Evolutionary conservation across 2,888 invertebrate genomes (phyloP).

Genomic region (Resseliella maxima): DNA sequence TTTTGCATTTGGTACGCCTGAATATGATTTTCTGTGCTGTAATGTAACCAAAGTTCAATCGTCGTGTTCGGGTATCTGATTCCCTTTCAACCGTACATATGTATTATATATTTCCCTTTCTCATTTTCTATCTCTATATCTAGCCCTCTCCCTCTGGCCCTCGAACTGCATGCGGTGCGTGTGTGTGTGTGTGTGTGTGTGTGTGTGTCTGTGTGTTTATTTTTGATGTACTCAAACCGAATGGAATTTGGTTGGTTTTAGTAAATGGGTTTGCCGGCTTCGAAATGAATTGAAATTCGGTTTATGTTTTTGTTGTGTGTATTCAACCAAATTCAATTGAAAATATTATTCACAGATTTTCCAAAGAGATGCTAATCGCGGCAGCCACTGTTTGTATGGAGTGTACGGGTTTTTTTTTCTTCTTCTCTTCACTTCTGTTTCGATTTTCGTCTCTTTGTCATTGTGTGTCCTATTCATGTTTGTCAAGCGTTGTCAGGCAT

Average conservation of each 20-base stretch:
- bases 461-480: conserved; percentile 45
- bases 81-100: background rate
- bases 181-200: no score
- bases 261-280: conserved; percentile 50
- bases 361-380: conserved; percentile 53
- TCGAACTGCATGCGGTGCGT: no score
- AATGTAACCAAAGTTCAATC: conserved; percentile 43
- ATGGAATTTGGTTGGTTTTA: background rate
- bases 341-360: conserved; percentile 51
- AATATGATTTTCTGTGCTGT: conserved; percentile 27
- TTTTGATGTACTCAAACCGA: conserved; percentile 8
- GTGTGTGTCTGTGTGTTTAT: background rate
- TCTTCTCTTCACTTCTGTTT: background rate
- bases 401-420: background rate
- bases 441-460: background rate
- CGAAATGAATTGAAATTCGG: conserved; percentile 18
- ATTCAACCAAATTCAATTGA: conserved; percentile 55
- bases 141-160: no score
- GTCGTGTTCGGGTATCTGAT: conserved; percentile 13
- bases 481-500: conserved; percentile 48
- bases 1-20: conserved; percentile 24
- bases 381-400: conserved; percentile 29
- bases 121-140: background rate
- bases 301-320: conserved; percentile 36
- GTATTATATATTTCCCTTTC: no score